These are phyloP conservation scores for Mormyrops attenuatus DNA, from an alignment of 2,797 vertebrate genomes.

Conservation along the genomic window DNA sequence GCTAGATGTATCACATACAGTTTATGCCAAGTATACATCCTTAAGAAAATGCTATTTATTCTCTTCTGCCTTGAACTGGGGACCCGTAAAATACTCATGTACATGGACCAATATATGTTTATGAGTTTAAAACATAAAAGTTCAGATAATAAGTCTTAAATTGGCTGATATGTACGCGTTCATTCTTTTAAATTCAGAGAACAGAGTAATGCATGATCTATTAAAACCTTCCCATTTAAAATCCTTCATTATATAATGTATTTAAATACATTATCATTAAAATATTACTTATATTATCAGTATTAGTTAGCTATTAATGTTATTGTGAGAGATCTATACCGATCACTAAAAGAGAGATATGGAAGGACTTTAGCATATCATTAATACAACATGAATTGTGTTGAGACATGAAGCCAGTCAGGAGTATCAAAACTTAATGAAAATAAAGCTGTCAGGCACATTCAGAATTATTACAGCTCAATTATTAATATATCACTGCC, in stretches of 20 bases:
- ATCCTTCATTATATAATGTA: background rate
- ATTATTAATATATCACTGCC: background rate
- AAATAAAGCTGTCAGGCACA: background rate
- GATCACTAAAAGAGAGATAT: background rate
- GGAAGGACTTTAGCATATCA: background rate
- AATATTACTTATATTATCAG: background rate
- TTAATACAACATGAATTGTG: background rate
- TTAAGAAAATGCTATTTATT: background rate
- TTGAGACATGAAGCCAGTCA: background rate
- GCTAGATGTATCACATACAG: background rate
- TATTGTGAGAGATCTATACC: background rate
- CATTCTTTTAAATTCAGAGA: background rate
- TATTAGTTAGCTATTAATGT: background rate
- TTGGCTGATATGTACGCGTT: background rate
- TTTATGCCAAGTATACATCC: background rate
- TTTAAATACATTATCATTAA: background rate
- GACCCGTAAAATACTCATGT: background rate
- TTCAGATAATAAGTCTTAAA: background rate
- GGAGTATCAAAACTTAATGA: background rate
- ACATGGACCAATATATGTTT: background rate
- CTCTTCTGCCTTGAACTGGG: background rate
- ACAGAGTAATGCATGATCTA: background rate
- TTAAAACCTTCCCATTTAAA: background rate
- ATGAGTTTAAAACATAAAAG: background rate
- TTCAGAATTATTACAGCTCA: background rate